Evolutionary conservation across 1,140 invertebrate genomes (phyloP).

Genomic region (Drosophila obscura): DNA sequence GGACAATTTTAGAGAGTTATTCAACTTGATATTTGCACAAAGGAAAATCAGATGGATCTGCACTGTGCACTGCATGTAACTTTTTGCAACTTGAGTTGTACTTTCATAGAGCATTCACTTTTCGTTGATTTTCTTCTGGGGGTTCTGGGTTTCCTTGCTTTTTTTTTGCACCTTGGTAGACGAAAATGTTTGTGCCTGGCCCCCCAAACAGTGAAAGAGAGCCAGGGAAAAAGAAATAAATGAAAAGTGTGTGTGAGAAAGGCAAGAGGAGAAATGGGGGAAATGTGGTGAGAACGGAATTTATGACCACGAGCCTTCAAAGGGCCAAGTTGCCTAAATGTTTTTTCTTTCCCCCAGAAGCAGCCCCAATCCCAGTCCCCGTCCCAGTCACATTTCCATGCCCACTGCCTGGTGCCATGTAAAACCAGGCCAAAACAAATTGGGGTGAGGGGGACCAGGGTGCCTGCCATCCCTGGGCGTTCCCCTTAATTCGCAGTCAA

Average conservation of each 20-base stretch:
- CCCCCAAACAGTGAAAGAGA: slow-evolving; percentile 27
- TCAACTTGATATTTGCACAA: too few relatives aligned
- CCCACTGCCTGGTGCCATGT: slow-evolving; percentile 24
- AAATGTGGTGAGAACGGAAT: slow-evolving; percentile 83
- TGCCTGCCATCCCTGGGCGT: not conserved
- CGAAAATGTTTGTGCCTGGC: slow-evolving; percentile 60
- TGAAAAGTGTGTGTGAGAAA: slow-evolving; percentile 28
- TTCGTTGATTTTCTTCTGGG: slow-evolving; percentile 8
- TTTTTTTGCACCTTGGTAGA: slow-evolving; percentile 72
- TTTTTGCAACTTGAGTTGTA: not conserved
- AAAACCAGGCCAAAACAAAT: slow-evolving; percentile 61
- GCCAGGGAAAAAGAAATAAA: slow-evolving; percentile 37
- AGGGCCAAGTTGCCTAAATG: slow-evolving; percentile 77
- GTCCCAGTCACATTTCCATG: not conserved
- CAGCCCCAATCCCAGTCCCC: not conserved
- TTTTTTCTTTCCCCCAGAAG: slow-evolving; percentile 42
- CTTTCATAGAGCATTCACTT: slow-evolving; percentile 43
- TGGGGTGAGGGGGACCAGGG: slow-evolving; percentile 28
- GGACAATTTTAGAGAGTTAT: too few relatives aligned
- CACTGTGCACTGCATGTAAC: too few relatives aligned
- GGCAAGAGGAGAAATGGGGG: slow-evolving; percentile 16
- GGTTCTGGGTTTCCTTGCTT: slow-evolving; percentile 5
- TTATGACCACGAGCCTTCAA: slow-evolving; percentile 81
- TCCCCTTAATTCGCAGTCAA: slow-evolving; percentile 54
- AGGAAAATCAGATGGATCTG: too few relatives aligned